Base-by-base conservation (phyloP, 1,140 invertebrate species). In the Carposina sasakii region DNA sequence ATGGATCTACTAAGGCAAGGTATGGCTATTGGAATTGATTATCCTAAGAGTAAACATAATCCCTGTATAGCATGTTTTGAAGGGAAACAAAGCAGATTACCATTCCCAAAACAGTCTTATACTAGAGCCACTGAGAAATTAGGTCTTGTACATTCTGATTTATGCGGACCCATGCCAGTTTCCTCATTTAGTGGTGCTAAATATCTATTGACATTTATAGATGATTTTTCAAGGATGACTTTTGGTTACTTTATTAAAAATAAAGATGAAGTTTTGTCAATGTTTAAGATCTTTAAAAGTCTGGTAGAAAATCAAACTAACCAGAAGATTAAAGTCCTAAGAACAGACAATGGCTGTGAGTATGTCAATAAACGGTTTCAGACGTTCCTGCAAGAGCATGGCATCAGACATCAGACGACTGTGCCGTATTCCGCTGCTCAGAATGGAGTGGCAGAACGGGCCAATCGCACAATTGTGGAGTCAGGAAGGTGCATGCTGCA, bases 151-250 rank as follows among this genome's bases (percentile, higher is more conserved):
- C 67, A 78, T 41, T 30, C 53, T 34, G 65, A 75, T 46, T 40
- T 69, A 15, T 69, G 63, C 57, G 63, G 67, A 5, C 71, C 67
- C 3, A 52, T 69, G 40, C 43, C 48, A 13, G 30, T 22, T 17
- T 12, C 34, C 12, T 72, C 68, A 6, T 44, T 62, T 19, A 52
- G 60, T 45, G 62, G 63, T 24, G 45, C 55, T n/a, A 61, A 43
- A 43, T 76, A 77, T 60, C 64, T 76, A 23, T 15, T 76, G 6
- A 60, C 61, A 1, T 76, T 76, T 33, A 67, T 74, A 36, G 70
- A 78, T 51, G 71, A 81, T 26, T 57, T 21, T 36, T 53, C 57
- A 1, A 61, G 64, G n/a, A 73, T 53, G 51, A 57, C 52, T 12
- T 54, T 60, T 33, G 59, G 68, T 12, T 76, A 76, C 54, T 72